Evolutionary conservation across 2,888 invertebrate genomes (phyloP).

Genomic region (Norana najaformis): DNA sequence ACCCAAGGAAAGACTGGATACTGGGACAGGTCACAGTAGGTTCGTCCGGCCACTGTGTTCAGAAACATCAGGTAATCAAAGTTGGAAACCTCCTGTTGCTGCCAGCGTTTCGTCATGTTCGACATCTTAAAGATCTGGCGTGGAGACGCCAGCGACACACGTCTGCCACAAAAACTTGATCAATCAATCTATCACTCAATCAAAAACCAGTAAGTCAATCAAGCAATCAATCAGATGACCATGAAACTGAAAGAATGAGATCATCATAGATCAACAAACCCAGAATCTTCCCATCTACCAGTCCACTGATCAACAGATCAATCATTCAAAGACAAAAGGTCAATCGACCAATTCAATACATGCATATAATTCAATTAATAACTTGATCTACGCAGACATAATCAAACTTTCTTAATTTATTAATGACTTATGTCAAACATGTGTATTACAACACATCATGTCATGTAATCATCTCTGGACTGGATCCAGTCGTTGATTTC

Average conservation of each 20-base stretch:
- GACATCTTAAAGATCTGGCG: slow-evolving; percentile 97
- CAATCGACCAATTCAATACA: not conserved
- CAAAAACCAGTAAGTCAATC: too few relatives aligned
- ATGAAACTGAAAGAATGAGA: not conserved
- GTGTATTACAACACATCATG: too few relatives aligned
- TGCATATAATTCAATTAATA: not conserved
- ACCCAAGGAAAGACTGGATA: slow-evolving; percentile 99
- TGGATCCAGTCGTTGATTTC: too few relatives aligned
- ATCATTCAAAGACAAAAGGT: not conserved
- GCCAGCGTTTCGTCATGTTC: slow-evolving; percentile 99
- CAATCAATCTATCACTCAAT: not conserved
- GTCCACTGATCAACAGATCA: not conserved
- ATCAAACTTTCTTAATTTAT: not conserved
- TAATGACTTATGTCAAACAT: too few relatives aligned
- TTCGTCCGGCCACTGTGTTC: slow-evolving; percentile 98
- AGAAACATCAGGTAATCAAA: slow-evolving; percentile 99
- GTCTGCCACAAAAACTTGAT: slow-evolving; percentile 66
- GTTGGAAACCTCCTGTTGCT: slow-evolving; percentile 96
- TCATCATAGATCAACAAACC: not conserved
- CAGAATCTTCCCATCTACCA: not conserved
- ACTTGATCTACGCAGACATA: not conserved
- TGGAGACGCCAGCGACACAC: slow-evolving; percentile 98
- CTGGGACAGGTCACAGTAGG: slow-evolving; percentile 98
- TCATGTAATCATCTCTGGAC: too few relatives aligned
- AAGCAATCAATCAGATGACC: not conserved